Conservation (phyloP, 2,113 vertebrate species). For the Sturnira hondurensis region DNA sequence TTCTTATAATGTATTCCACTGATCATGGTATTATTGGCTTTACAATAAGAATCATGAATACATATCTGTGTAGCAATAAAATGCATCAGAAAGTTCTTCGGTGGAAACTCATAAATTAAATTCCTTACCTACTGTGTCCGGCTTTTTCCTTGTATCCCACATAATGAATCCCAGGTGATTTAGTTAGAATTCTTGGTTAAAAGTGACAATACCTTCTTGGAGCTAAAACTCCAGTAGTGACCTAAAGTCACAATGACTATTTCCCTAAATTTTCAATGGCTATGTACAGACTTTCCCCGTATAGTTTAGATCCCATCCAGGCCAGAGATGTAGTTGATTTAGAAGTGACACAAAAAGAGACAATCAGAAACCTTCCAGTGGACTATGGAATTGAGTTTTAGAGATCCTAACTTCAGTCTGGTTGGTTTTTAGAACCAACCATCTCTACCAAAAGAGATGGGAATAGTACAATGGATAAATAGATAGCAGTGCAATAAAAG, state of each 20-base stretch:
- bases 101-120: neutral
- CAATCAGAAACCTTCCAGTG: neutral
- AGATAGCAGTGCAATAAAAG: neutral
- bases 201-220: neutral
- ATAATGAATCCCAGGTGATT: neutral
- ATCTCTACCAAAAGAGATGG: too few species aligned
- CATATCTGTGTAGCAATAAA: neutral
- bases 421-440: neutral
- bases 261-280: neutral
- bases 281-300: neutral
- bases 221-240: neutral
- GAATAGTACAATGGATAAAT: neutral
- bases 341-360: neutral
- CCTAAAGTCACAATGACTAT: neutral
- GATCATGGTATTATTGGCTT: neutral
- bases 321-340: neutral
- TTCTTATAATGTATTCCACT: neutral
- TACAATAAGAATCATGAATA: neutral
- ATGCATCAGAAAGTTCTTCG: neutral
- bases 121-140: neutral
- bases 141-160: neutral
- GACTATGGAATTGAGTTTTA: neutral
- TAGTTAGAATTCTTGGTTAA: neutral
- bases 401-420: neutral
- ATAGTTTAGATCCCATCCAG: neutral